These are phyloP conservation scores for Tenthredo notha DNA, from an alignment of 2,888 invertebrate species.

Conservation along the genomic window DNA sequence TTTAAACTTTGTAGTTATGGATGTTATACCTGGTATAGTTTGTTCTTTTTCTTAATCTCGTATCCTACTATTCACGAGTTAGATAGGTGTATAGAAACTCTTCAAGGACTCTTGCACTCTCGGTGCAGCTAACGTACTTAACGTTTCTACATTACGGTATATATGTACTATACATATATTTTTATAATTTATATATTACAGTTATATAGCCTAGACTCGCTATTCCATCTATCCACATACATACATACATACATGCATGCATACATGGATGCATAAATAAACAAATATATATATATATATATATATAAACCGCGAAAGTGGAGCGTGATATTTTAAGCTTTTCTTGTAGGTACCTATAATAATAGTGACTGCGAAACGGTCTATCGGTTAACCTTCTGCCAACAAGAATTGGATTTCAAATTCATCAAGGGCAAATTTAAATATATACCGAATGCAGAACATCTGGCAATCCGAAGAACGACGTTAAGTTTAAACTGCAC, in stretches of 20 bases:
- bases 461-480: not conserved
- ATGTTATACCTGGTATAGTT: not conserved
- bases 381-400: slow-evolving; percentile 4
- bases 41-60: not conserved
- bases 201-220: not conserved
- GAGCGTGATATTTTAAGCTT: not conserved
- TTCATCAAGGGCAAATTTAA: not conserved
- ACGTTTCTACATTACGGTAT: not conserved
- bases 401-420: slow-evolving; percentile 13
- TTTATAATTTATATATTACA: not conserved
- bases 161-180: not conserved
- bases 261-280: not conserved
- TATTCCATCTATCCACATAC: not conserved
- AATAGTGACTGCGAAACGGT: not conserved
- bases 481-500: not conserved
- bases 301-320: not conserved
- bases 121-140: not conserved
- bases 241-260: not conserved
- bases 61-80: not conserved
- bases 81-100: not conserved
- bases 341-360: not conserved
- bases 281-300: not conserved
- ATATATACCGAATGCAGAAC: not conserved
- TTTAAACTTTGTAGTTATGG: slow-evolving; percentile 11
- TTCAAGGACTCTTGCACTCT: slow-evolving; percentile 3